Evolutionary conservation across 1,140 invertebrate species (phyloP).

Genomic region (Luehdorfia chinensis): DNA sequence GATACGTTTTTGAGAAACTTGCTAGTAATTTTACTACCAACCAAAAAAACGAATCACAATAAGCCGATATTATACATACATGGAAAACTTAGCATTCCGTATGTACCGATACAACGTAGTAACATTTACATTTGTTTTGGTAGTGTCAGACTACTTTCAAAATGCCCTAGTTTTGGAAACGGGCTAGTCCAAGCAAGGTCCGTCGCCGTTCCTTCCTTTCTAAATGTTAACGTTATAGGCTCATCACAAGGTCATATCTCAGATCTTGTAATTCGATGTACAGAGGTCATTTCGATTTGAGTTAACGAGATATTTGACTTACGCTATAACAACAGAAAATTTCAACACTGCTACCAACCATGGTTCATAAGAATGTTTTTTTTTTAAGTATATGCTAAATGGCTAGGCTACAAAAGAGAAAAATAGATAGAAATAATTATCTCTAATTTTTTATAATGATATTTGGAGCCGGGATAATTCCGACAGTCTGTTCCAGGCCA

Average conservation of each 20-base stretch:
- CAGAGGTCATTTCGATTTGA: slow-evolving; percentile 9
- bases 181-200: slow-evolving; percentile 16
- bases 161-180: slow-evolving; percentile 16
- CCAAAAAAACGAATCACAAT: too few relatives aligned
- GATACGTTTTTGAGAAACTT: too few relatives aligned
- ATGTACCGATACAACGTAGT: not conserved
- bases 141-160: slow-evolving; percentile 1
- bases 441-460: too few relatives aligned
- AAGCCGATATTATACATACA: too few relatives aligned
- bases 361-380: too few relatives aligned
- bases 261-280: slow-evolving; percentile 12
- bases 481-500: too few relatives aligned
- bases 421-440: too few relatives aligned
- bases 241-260: slow-evolving; percentile 11
- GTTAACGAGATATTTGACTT: not conserved
- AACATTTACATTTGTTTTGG: slow-evolving; percentile 1
- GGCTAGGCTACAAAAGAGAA: too few relatives aligned
- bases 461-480: too few relatives aligned
- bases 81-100: slow-evolving; percentile 1
- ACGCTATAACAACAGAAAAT: not conserved
- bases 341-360: too few relatives aligned
- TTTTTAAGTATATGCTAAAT: too few relatives aligned
- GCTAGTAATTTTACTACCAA: too few relatives aligned
- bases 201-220: slow-evolving; percentile 13
- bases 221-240: slow-evolving; percentile 14